Evolutionary conservation across 2,113 vertebrate species (phyloP).

Genomic region (Siniperca knerii): DNA sequence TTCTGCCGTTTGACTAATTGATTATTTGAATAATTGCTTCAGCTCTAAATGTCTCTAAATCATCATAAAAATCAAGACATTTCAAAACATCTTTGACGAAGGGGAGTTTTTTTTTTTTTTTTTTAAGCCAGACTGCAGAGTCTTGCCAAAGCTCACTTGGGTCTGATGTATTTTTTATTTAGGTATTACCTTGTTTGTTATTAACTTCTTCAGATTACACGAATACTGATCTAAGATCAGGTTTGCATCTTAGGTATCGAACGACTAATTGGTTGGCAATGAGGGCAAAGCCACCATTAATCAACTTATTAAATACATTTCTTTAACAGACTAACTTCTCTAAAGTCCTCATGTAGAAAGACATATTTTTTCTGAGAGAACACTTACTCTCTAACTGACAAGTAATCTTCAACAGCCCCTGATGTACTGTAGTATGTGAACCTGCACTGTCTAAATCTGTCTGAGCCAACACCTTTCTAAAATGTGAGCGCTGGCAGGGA

Average conservation of each 20-base stretch:
- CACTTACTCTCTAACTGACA: slow-evolving; percentile 20
- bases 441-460: slow-evolving; percentile 41
- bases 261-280: background rate
- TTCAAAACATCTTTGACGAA: background rate
- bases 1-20: background rate
- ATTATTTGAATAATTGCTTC: background rate
- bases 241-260: background rate
- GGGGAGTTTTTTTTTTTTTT: background rate
- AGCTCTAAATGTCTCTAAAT: background rate
- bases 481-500: slow-evolving; percentile 63
- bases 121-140: background rate
- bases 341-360: background rate
- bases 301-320: background rate
- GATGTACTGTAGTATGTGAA: slow-evolving; percentile 19
- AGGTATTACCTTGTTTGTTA: background rate
- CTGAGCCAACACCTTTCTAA: slow-evolving; percentile 50
- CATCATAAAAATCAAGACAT: background rate
- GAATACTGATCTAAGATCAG: background rate
- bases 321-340: background rate
- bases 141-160: background rate
- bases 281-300: background rate
- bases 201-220: background rate
- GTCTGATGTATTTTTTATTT: background rate
- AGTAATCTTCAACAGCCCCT: slow-evolving; percentile 31
- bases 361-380: background rate